A percentile compares a stretch with the other conserved stretches of the same genome.
phyloP scores from a whole-genome alignment of 2,113 vertebrate genomes.

The Polypterus senegalus region DNA sequence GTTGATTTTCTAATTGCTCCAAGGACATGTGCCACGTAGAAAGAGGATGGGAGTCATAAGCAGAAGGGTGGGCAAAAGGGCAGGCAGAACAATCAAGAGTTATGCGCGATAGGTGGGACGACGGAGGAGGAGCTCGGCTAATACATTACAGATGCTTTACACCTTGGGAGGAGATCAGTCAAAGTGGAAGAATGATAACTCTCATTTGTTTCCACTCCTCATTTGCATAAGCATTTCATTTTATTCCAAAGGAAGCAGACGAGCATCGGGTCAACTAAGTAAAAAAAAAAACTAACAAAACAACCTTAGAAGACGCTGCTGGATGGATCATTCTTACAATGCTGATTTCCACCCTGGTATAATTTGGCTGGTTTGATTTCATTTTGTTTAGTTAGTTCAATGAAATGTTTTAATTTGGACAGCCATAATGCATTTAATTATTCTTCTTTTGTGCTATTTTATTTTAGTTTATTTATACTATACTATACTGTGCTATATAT shows the following conservation, averaged over 20 bases:
- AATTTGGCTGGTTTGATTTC: too few relatives aligned
- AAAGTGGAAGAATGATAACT: constrained; percentile 11
- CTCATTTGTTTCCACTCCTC: constrained; percentile 5
- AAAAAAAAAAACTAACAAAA: too few relatives aligned
- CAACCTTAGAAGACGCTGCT: too few relatives aligned
- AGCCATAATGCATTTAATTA: too few relatives aligned
- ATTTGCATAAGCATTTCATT: constrained; percentile 16
- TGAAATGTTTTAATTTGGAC: too few relatives aligned
- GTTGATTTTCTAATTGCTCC: neutral
- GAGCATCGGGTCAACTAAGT: neutral
- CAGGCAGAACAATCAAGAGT: neutral
- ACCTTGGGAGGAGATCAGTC: constrained; percentile 1
- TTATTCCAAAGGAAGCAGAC: constrained; percentile 7
- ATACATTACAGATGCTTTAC: constrained; percentile 8
- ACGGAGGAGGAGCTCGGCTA: neutral
- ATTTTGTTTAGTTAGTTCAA: too few relatives aligned
- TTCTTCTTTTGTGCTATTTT: too few relatives aligned
- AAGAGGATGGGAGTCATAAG: neutral
- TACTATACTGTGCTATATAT: too few relatives aligned
- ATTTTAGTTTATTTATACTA: too few relatives aligned
- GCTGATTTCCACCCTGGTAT: too few relatives aligned
- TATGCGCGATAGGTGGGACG: neutral
- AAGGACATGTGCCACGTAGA: neutral
- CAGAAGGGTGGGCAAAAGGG: neutral
- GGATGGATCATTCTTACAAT: too few relatives aligned